phyloP scores from a whole-genome alignment of 64 coral and sea anemone species.

The Montipora efflorescens region DNA sequence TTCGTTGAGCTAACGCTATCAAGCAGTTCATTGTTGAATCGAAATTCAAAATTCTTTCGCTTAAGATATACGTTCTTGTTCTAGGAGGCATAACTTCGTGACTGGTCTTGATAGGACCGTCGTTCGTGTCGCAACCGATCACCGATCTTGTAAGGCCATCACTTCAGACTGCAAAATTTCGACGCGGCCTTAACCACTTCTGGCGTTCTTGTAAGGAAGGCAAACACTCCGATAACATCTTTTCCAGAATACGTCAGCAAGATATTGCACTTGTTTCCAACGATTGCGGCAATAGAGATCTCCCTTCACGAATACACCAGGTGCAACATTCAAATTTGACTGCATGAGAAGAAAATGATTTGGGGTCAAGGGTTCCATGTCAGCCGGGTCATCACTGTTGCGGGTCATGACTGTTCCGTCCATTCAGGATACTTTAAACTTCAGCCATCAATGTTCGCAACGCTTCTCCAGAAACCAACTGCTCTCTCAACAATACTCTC shows the following conservation, averaged over 20 bases:
- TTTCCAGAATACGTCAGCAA: conserved; percentile 48
- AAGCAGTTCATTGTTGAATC: no score
- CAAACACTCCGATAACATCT: conserved; percentile 60
- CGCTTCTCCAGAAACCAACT: not conserved
- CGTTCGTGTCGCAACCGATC: conserved; percentile 1
- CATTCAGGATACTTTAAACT: conserved; percentile 33
- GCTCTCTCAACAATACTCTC: conserved; percentile 23
- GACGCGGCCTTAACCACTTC: conserved; percentile 30
- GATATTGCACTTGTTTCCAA: conserved; percentile 22
- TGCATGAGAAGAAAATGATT: conserved; percentile 26
- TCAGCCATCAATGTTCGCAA: conserved; percentile 15
- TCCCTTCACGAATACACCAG: not conserved
- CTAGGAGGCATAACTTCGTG: not conserved
- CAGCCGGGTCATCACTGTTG: not conserved
- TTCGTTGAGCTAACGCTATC: not conserved
- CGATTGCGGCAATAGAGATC: not conserved
- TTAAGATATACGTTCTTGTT: not conserved
- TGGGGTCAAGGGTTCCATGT: conserved; percentile 5
- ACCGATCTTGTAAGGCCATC: conserved; percentile 33
- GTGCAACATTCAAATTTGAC: conserved; percentile 24
- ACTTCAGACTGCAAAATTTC: conserved; percentile 6
- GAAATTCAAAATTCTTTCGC: not conserved
- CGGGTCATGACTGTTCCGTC: not conserved
- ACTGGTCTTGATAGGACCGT: not conserved
- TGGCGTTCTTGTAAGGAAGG: conserved; percentile 33